Evolutionary conservation across 2,113 vertebrate genomes (phyloP).

Genomic region (Taxidea taxus): DNA sequence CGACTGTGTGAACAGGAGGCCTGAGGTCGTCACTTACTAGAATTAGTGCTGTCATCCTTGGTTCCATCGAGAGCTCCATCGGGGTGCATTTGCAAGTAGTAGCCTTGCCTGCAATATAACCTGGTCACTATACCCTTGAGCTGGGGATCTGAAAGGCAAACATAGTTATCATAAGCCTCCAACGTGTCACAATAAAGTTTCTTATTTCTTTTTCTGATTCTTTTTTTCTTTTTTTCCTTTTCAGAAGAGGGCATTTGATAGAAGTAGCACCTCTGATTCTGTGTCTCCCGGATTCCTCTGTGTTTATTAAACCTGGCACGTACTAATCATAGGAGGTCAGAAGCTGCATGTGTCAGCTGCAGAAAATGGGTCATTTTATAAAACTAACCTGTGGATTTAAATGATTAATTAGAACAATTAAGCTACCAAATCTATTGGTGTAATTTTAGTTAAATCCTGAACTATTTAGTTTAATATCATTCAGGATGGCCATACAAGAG

Average conservation of each 20-base stretch:
- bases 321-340: neutral
- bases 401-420: neutral
- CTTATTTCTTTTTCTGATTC: neutral
- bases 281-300: neutral
- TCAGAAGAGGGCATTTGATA: conserved; percentile 67
- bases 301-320: neutral
- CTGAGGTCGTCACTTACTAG: conserved; percentile 88
- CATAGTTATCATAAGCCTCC: conserved; percentile 83
- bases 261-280: conserved; percentile 47
- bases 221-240: conserved; percentile 13
- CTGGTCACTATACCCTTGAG: conserved; percentile 99
- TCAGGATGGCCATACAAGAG: neutral
- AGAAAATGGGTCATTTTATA: neutral
- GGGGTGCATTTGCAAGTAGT: conserved; percentile 99
- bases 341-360: neutral
- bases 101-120: conserved; percentile 99
- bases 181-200: conserved; percentile 61
- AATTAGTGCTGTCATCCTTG: conserved; percentile 99
- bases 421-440: neutral
- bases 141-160: conserved; percentile 97
- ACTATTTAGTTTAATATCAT: neutral
- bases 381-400: neutral
- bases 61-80: conserved; percentile 99
- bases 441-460: neutral
- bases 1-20: conserved; percentile 40